These are phyloP conservation scores for Mantis religiosa DNA, from an alignment of 2,888 invertebrate genomes.

Conservation along the genomic window DNA sequence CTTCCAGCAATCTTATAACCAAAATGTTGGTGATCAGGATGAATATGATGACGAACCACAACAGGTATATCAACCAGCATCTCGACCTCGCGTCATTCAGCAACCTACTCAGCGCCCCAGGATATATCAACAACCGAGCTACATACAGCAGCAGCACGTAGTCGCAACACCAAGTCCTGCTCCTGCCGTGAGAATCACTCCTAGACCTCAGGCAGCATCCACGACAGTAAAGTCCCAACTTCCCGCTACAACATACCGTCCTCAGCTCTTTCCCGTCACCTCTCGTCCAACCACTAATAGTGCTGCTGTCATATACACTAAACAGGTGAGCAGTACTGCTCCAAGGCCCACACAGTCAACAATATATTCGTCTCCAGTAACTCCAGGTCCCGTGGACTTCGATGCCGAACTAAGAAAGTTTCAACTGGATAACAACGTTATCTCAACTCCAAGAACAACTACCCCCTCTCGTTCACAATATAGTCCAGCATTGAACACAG, in stretches of 20 bases:
- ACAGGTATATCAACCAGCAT: constrained; percentile 35
- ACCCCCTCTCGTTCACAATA: constrained; percentile 36
- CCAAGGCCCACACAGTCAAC: background rate
- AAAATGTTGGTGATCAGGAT: constrained; percentile 53
- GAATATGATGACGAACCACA: constrained; percentile 55
- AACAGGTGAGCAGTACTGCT: constrained; percentile 39
- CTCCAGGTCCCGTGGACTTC: constrained; percentile 50
- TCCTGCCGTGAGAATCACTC: constrained; percentile 56
- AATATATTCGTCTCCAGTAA: constrained; percentile 35
- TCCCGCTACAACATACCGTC: constrained; percentile 64
- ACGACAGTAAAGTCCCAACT: constrained; percentile 42
- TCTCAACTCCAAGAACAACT: constrained; percentile 46
- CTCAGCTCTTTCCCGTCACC: constrained; percentile 45
- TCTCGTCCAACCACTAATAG: constrained; percentile 24
- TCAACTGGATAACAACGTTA: constrained; percentile 61
- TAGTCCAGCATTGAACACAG: constrained; percentile 35
- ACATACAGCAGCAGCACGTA: constrained; percentile 45
- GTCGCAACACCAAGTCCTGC: constrained; percentile 51
- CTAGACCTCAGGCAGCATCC: constrained; percentile 53
- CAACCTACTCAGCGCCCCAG: background rate
- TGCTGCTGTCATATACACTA: constrained; percentile 18
- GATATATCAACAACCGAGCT: constrained; percentile 28
- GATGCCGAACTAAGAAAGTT: constrained; percentile 72
- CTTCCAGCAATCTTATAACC: constrained; percentile 66
- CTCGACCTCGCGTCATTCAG: background rate